These are phyloP conservation scores for Timandra comae DNA, from an alignment of 2,888 invertebrate species.

Conservation along the genomic window DNA sequence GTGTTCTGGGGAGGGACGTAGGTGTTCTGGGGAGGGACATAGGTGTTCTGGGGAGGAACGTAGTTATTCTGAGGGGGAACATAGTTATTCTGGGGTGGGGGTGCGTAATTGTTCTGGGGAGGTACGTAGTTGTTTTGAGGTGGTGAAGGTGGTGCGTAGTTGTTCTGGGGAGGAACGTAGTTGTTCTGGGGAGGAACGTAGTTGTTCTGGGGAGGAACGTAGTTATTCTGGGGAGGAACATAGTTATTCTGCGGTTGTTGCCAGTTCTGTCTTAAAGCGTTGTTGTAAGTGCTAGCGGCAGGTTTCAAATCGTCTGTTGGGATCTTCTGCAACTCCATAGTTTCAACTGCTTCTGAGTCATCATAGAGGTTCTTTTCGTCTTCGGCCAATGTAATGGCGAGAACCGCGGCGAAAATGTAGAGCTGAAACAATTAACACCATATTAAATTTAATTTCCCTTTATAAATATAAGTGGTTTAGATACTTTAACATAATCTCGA, in stretches of 20 bases:
- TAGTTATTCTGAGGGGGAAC: conserved; percentile 8
- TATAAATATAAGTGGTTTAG: too few species aligned
- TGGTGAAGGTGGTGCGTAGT: conserved; percentile 6
- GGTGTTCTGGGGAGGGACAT: conserved; percentile 8
- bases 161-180: conserved; percentile 18
- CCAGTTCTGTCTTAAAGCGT: conserved; percentile 36
- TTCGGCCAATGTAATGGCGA: conserved; percentile 52
- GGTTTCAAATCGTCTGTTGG: conserved; percentile 30
- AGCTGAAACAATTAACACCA: too few species aligned
- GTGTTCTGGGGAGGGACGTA: conserved; percentile 5
- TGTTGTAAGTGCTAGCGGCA: conserved; percentile 36
- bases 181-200: conserved; percentile 12
- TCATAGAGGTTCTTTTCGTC: conserved; percentile 31
- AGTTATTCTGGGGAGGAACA: too few species aligned
- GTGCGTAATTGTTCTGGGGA: conserved; percentile 19
- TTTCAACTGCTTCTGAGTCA: conserved; percentile 45
- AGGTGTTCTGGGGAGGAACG: conserved; percentile 10
- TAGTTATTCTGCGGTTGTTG: conserved; percentile 12
- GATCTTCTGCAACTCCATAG: conserved; percentile 39
- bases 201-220: too few species aligned
- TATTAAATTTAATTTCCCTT: too few species aligned
- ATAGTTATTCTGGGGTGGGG: conserved; percentile 5
- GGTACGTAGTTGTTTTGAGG: conserved; percentile 12
- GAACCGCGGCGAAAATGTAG: conserved; percentile 39
- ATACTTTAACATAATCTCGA: too few species aligned